Percentiles rank a stretch among this genome's conserved stretches.
These are phyloP conservation scores for Salmo trutta DNA, from an alignment of 2,797 vertebrate genomes.

Conservation along the genomic window DNA sequence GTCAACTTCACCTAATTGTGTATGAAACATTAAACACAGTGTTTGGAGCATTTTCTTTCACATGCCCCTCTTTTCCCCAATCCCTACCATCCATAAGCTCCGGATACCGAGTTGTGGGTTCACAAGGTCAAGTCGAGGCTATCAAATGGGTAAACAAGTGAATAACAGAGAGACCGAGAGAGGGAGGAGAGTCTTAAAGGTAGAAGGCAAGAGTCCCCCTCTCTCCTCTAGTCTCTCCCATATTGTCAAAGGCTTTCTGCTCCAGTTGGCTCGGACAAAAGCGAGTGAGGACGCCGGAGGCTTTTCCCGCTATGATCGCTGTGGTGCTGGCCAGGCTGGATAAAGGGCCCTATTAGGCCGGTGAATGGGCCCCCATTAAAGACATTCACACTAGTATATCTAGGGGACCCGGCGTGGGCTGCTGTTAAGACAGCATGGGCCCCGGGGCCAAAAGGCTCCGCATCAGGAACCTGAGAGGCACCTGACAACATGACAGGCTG, in stretches of 20 bases:
- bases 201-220: conserved; percentile 46
- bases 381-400: conserved; percentile 67
- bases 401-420: not conserved
- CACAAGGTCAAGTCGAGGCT: conserved; percentile 47
- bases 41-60: not conserved
- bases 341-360: conserved; percentile 72
- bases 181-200: conserved; percentile 33
- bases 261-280: conserved; percentile 74
- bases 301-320: conserved; percentile 68
- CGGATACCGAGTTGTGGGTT: not conserved
- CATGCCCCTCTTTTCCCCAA: not conserved
- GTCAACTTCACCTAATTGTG: not conserved
- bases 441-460: conserved; percentile 45
- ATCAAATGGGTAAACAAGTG: conserved; percentile 50
- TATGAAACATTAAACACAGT: not conserved
- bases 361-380: conserved; percentile 71
- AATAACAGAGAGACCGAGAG: conserved; percentile 29
- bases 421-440: conserved; percentile 25
- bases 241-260: conserved; percentile 66
- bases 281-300: conserved; percentile 54
- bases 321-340: conserved; percentile 48
- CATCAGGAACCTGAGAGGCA: conserved; percentile 32
- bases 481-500: conserved; percentile 3
- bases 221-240: conserved; percentile 29
- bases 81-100: not conserved